Evolutionary conservation across 2,888 invertebrate genomes (phyloP).

Genomic region (Pilophorus perplexus): DNA sequence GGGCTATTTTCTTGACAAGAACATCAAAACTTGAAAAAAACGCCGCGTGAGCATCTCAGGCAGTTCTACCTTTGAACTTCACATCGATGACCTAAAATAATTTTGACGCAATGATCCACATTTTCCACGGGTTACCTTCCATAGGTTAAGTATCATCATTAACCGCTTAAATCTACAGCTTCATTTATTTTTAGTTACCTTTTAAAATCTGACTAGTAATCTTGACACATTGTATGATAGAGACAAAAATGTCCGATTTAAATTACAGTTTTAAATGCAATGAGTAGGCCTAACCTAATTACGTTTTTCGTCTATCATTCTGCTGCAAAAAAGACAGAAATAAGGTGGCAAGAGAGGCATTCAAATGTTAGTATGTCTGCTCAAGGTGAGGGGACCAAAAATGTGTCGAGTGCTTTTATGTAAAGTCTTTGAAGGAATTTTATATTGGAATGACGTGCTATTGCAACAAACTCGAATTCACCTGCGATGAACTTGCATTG

Average conservation of each 20-base stretch:
- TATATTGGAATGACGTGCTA: too few species aligned
- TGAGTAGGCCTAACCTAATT: slow-evolving; percentile 15
- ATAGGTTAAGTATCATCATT: slow-evolving; percentile 7
- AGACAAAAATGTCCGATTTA: not conserved
- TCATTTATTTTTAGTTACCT: not conserved
- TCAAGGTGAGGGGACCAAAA: too few species aligned
- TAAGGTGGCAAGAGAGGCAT: not conserved
- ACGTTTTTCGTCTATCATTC: not conserved
- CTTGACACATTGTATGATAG: slow-evolving; percentile 22
- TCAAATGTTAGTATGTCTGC: too few species aligned
- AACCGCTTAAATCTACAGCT: not conserved
- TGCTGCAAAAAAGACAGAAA: not conserved
- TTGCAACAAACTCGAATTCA: too few species aligned
- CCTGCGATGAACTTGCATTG: too few species aligned
- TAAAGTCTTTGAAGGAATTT: too few species aligned
- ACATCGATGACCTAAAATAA: too few species aligned
- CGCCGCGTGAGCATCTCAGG: too few species aligned
- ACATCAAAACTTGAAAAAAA: too few species aligned
- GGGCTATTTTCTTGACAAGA: too few species aligned
- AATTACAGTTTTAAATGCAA: slow-evolving; percentile 25
- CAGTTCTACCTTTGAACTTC: too few species aligned
- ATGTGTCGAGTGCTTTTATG: too few species aligned
- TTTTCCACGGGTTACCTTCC: not conserved
- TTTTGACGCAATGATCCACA: slow-evolving; percentile 10
- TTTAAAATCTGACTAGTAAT: slow-evolving; percentile 19